Evolutionary conservation across 2,113 vertebrate genomes (phyloP), one percentile per base, ranked within the genome.

Genomic region (Rissa tridactyla): DNA sequence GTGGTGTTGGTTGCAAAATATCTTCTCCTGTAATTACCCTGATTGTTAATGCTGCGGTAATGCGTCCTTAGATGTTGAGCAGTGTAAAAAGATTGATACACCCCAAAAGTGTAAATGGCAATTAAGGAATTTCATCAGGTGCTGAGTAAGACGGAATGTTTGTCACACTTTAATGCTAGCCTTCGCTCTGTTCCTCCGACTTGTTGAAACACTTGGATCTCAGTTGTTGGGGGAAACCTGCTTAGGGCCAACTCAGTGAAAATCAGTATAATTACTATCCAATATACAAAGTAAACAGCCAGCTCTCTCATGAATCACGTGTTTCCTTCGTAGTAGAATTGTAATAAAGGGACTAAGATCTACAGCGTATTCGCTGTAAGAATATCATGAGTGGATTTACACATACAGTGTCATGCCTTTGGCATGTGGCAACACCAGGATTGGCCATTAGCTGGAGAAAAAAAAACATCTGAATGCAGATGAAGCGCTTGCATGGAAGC

Each of bases 91-190:
- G 38, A 88, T 77, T 85, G 84, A 80, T 95, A 80, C 89, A 85
- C 79, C 64, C 86, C 82, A 77, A 51, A 91, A 90, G 58, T 70
- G 60, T 97, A 96, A 95, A 96, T 77, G 95, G 64, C 79, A 96
- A 95, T 97, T 97, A 96, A 60, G 32, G 52, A 70, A 86, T 96
- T 94, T 95, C 94, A 68, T 94, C 91, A 97, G 55, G 15, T 77
- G 89, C 91, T 97, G 92, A 94, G 70, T 91, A 96, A 92, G 81
- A 87, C 1, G 8, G 81, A 82, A 42, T 44, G 82, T 71, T 68
- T 93, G 76, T 88, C 54, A 83, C 46, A 49, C n/a, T 87, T 82
- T 79, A 80, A 86, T 80, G 84, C 18, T 29, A 69, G 70, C 68
- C 90, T 95, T 86, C 4, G 6, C 52, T 78, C 65, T 91, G 70